Percentiles rank a stretch among this genome's conserved stretches.
phyloP scores from a whole-genome alignment of 2,113 vertebrate species.

The Strix aluco region DNA sequence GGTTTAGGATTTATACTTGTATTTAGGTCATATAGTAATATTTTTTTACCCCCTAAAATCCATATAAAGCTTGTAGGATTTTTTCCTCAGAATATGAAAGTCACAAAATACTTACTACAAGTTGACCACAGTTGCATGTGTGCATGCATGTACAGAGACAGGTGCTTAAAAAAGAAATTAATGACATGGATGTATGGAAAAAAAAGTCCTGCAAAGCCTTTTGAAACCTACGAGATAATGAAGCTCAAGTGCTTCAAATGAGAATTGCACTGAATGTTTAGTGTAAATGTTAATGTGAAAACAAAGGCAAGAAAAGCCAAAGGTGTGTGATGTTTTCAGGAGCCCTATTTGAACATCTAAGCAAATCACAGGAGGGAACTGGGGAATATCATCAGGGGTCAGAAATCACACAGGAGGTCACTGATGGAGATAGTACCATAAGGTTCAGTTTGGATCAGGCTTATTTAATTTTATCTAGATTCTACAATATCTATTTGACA shows the following conservation, averaged over 20 bases:
- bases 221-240: neutral
- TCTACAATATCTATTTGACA: neutral
- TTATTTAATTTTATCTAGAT: neutral
- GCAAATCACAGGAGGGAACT: neutral
- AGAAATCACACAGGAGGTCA: neutral
- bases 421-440: neutral
- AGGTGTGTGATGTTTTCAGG: neutral
- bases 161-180: neutral
- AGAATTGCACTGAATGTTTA: neutral
- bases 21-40: neutral
- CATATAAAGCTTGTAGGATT: neutral
- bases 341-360: neutral
- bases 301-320: neutral
- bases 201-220: neutral
- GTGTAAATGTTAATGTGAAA: neutral
- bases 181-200: neutral
- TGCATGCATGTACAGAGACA: neutral
- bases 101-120: neutral
- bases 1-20: neutral
- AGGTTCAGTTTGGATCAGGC: neutral
- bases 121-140: neutral
- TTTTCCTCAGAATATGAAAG: neutral
- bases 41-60: neutral
- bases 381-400: rapidly evolving
- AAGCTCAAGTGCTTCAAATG: neutral